phyloP scores from a whole-genome alignment of 2,113 vertebrate species.

The Leiothrix lutea region DNA sequence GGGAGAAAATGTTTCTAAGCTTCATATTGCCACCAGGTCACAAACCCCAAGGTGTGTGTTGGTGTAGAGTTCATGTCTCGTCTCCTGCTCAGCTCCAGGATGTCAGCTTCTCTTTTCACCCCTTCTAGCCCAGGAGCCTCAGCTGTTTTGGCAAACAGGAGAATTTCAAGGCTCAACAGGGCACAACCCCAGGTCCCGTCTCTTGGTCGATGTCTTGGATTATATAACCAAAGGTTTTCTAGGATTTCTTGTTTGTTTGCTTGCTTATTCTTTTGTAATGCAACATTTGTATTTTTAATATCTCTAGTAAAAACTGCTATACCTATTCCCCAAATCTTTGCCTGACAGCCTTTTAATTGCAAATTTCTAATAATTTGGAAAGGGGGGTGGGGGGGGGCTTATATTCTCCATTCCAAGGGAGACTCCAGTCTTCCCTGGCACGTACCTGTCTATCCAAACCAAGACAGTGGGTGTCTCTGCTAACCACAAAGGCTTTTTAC shows the following conservation, averaged over 20 bases:
- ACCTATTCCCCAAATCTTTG: too few relatives aligned
- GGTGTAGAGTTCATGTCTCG: not conserved
- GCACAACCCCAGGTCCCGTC: not conserved
- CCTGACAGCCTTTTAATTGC: too few relatives aligned
- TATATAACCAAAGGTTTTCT: too few relatives aligned
- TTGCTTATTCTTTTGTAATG: too few relatives aligned
- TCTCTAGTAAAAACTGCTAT: too few relatives aligned
- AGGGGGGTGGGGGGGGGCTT: too few relatives aligned
- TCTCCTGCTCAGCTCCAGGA: not conserved
- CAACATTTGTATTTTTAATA: too few relatives aligned
- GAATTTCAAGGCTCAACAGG: not conserved
- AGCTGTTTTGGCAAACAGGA: not conserved
- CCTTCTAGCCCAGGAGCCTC: not conserved
- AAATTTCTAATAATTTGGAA: too few relatives aligned
- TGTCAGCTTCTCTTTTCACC: not conserved
- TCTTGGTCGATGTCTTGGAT: not conserved
- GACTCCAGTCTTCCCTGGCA: too few relatives aligned
- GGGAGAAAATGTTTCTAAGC: not conserved
- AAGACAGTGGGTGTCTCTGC: not conserved
- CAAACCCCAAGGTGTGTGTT: rapidly evolving
- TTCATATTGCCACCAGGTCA: not conserved
- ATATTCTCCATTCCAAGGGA: too few relatives aligned
- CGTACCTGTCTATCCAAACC: too few relatives aligned
- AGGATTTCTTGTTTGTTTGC: too few relatives aligned
- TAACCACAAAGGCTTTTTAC: not conserved